Evolutionary conservation across 2,113 vertebrate species (phyloP).

Genomic region (Rhinolophus ferrumequinum): DNA sequence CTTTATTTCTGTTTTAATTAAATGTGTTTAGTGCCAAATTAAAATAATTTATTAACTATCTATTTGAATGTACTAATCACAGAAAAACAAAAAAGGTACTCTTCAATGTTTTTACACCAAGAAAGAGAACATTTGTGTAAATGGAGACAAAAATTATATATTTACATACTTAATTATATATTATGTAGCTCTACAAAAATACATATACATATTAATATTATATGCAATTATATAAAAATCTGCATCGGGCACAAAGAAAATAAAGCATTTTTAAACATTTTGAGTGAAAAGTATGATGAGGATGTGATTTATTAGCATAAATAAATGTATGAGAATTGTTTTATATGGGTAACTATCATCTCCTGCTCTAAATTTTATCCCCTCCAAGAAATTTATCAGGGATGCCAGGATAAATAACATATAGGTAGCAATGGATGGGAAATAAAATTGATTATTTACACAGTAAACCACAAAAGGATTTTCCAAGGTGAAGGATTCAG

Average conservation of each 20-base stretch:
- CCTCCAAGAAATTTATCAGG: not conserved
- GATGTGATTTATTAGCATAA: not conserved
- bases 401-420: not conserved
- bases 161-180: not conserved
- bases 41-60: not conserved
- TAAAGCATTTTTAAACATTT: constrained; percentile 33
- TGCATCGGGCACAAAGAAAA: not conserved
- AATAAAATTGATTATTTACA: not conserved
- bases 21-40: not conserved
- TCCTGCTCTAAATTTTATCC: not conserved
- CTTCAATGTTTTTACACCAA: not conserved
- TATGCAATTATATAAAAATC: not conserved
- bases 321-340: not conserved
- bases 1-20: constrained; percentile 44
- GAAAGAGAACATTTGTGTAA: not conserved
- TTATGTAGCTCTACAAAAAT: not conserved
- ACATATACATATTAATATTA: not conserved
- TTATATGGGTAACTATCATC: not conserved
- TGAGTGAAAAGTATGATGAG: not conserved
- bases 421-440: not conserved
- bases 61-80: not conserved
- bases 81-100: not conserved
- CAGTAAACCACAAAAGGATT: not conserved
- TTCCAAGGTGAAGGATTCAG: not conserved
- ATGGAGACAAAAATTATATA: not conserved